These are phyloP conservation scores for Athrips mouffetella DNA, from an alignment of 2,888 invertebrate genomes.

Conservation along the genomic window DNA sequence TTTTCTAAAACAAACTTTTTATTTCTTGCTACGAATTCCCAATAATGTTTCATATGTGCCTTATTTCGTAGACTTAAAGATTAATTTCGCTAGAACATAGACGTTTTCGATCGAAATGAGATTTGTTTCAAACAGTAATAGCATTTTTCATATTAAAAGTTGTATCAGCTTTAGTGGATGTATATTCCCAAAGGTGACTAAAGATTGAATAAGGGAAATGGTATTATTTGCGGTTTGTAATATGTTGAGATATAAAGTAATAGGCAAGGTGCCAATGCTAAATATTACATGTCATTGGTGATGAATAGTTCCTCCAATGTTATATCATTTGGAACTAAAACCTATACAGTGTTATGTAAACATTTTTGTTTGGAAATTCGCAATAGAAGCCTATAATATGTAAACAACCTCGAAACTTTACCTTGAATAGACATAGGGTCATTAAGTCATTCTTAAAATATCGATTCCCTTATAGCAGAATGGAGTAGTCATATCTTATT, in stretches of 20 bases:
- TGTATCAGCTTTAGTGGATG: slow-evolving; percentile 29
- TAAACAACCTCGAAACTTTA: too few species aligned
- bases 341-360: too few species aligned
- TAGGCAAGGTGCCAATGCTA: neutral
- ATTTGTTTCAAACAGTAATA: slow-evolving; percentile 41
- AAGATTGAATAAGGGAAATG: slow-evolving; percentile 4
- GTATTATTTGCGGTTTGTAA: slow-evolving; percentile 1
- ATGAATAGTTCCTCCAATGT: too few species aligned
- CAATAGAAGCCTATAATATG: too few species aligned
- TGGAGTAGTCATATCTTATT: too few species aligned
- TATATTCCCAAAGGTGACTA: slow-evolving; percentile 2
- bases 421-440: too few species aligned
- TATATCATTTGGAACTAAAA: too few species aligned
- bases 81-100: neutral
- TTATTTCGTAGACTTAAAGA: neutral
- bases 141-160: slow-evolving; percentile 77
- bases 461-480: too few species aligned
- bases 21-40: neutral
- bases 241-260: neutral
- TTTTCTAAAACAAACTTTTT: neutral
- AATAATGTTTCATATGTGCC: neutral
- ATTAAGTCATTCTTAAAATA: too few species aligned
- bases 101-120: neutral
- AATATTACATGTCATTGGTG: neutral
- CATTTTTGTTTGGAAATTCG: too few species aligned